Evolutionary conservation across 1,140 invertebrate genomes (phyloP).

Genomic region (Papilio dardanus): DNA sequence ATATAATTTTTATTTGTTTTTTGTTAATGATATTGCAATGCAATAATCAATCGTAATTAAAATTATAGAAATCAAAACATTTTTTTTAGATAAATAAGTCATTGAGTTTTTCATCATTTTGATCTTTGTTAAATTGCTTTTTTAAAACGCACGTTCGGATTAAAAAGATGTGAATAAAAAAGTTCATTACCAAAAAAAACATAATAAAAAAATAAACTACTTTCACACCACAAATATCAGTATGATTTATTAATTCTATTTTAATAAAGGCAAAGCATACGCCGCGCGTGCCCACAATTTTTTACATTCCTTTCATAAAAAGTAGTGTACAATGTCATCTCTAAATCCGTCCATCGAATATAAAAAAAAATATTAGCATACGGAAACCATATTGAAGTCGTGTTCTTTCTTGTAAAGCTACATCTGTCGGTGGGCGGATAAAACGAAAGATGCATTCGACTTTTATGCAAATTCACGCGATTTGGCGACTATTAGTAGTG

Average conservation of each 20-base stretch:
- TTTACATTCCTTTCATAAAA: conserved; percentile 56
- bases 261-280: conserved; percentile 44
- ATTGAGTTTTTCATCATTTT: not conserved
- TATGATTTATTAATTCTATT: conserved; percentile 35
- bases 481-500: conserved; percentile 36
- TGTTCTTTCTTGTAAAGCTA: conserved; percentile 45
- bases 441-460: conserved; percentile 53
- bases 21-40: too few species aligned
- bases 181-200: conserved; percentile 22
- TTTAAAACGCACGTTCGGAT: not conserved
- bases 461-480: conserved; percentile 69
- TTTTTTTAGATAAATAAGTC: not conserved
- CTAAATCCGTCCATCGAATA: conserved; percentile 46
- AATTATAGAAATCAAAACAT: not conserved
- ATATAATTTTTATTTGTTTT: not conserved
- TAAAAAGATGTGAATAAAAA: not conserved
- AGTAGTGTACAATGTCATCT: conserved; percentile 54
- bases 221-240: conserved; percentile 23
- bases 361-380: conserved; percentile 70
- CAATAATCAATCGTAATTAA: not conserved
- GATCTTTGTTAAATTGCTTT: not conserved
- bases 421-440: conserved; percentile 68
- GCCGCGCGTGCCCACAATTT: conserved; percentile 69
- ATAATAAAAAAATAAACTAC: conserved; percentile 35
- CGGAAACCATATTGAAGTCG: conserved; percentile 54